These are phyloP conservation scores for Malacosoma neustria DNA, from an alignment of 2,888 invertebrate species.

Conservation along the genomic window DNA sequence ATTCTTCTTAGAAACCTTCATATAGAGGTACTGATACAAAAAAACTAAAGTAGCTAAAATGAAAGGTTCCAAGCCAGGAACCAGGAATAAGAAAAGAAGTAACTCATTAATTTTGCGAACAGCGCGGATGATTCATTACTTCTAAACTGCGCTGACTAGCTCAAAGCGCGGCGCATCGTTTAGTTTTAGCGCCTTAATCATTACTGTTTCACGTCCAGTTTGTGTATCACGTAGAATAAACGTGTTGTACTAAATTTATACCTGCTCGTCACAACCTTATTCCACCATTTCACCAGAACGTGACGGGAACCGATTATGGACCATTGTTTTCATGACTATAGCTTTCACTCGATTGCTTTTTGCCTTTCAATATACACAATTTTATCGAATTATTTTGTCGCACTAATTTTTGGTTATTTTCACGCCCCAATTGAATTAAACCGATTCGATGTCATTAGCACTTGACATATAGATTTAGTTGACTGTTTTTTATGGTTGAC, in stretches of 20 bases:
- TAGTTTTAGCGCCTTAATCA: neutral
- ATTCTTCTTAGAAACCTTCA: too few species aligned
- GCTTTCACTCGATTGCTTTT: conserved; percentile 23
- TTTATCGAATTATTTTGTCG: conserved; percentile 1
- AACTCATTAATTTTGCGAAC: too few species aligned
- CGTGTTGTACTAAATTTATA: conserved; percentile 16
- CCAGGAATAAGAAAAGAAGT: too few species aligned
- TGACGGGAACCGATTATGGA: conserved; percentile 50
- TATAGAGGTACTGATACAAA: too few species aligned
- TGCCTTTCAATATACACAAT: conserved; percentile 11
- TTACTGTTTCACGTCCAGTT: neutral
- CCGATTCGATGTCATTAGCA: too few species aligned
- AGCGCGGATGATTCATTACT: too few species aligned
- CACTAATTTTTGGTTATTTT: neutral
- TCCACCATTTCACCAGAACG: conserved; percentile 31
- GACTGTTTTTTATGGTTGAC: too few species aligned
- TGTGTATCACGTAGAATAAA: neutral
- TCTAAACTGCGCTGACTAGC: too few species aligned
- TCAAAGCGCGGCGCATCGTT: too few species aligned
- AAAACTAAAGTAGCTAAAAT: too few species aligned
- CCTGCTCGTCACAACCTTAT: conserved; percentile 24
- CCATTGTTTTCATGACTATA: conserved; percentile 40
- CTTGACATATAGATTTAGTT: too few species aligned
- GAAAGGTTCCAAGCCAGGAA: too few species aligned
- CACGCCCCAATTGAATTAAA: neutral